These are phyloP conservation scores for Micronycteris hirsuta DNA, from an alignment of 2,113 vertebrate genomes.

Conservation along the genomic window DNA sequence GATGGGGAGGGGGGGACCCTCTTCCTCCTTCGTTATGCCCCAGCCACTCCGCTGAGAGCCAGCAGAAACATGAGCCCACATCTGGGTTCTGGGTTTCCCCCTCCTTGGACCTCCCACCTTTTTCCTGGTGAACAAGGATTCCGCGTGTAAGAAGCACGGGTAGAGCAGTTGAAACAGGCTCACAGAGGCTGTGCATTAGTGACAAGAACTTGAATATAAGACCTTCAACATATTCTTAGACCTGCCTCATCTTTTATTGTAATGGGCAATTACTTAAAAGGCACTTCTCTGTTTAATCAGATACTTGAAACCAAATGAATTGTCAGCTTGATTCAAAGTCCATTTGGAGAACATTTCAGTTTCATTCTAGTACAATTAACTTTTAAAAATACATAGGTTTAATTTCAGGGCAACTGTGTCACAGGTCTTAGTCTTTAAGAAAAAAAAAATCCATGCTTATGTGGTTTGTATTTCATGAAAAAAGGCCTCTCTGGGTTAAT, in stretches of 20 bases:
- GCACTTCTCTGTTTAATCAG: neutral
- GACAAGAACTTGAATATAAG: neutral
- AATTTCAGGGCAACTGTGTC: neutral
- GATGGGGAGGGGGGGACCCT: neutral
- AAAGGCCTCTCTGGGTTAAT: neutral
- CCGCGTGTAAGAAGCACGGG: neutral
- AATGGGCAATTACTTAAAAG: neutral
- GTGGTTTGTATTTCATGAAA: neutral
- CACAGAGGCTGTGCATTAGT: neutral
- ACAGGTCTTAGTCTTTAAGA: neutral
- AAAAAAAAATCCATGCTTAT: neutral
- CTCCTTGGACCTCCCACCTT: neutral
- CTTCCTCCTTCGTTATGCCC: neutral
- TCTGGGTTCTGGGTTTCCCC: neutral
- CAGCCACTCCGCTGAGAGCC: neutral
- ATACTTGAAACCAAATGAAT: neutral
- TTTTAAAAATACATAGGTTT: conserved; percentile 15
- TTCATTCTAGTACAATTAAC: neutral
- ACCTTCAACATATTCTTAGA: neutral
- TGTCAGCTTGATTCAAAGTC: neutral
- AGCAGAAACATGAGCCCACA: neutral
- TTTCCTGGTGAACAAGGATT: neutral
- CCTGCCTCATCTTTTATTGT: neutral
- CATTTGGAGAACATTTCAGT: neutral
- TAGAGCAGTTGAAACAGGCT: neutral